These are phyloP conservation scores for Cichladusa arquata DNA, from an alignment of 2,113 vertebrate genomes.

Conservation along the genomic window DNA sequence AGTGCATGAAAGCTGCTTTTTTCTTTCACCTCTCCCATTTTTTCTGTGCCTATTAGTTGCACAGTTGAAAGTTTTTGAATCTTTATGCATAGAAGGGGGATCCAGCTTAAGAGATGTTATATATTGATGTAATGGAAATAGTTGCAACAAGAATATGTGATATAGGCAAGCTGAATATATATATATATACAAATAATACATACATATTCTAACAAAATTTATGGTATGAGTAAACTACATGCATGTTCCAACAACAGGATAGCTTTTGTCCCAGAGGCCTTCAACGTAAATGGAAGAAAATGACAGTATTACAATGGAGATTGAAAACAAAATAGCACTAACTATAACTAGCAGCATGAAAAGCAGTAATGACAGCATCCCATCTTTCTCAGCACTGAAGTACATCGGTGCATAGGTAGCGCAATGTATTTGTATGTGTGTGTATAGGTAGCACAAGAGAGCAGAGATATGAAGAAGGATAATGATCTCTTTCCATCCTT, in stretches of 20 bases:
- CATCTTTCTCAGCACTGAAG: background rate
- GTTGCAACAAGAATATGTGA: background rate
- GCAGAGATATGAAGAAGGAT: background rate
- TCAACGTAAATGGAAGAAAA: background rate
- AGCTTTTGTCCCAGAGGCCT: background rate
- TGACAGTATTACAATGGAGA: background rate
- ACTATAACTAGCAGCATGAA: background rate
- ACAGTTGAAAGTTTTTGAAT: background rate
- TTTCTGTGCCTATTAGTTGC: background rate
- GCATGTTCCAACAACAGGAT: background rate
- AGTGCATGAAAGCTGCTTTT: background rate
- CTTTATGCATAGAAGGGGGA: background rate
- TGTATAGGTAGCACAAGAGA: background rate
- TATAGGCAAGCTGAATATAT: background rate
- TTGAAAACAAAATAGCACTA: background rate
- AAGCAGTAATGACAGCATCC: background rate
- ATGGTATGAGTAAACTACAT: background rate
- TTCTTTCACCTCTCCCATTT: background rate
- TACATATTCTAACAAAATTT: background rate
- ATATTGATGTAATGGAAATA: background rate
- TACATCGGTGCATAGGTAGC: background rate
- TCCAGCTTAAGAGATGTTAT: background rate
- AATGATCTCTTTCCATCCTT: background rate
- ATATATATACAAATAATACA: background rate
- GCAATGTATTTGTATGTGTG: background rate